Evolutionary conservation across 2,113 vertebrate genomes (phyloP).

Genomic region (Hippocampus zosterae): DNA sequence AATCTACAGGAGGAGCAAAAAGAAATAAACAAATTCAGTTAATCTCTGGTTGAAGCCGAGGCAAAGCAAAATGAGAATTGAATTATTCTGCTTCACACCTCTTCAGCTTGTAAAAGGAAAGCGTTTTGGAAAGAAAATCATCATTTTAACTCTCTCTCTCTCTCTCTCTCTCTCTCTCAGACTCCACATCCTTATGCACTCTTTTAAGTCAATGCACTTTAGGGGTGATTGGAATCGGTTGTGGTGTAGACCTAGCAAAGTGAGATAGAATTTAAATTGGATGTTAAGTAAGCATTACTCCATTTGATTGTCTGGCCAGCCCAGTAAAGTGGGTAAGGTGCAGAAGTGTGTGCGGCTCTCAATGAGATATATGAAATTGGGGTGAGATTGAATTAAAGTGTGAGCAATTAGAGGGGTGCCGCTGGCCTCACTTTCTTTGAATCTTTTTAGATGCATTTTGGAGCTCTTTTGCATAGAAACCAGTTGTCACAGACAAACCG

Average conservation of each 20-base stretch:
- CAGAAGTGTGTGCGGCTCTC: slow-evolving; percentile 47
- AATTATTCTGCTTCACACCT: slow-evolving; percentile 9
- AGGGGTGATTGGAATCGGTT: slow-evolving; percentile 63
- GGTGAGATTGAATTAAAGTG: slow-evolving; percentile 74
- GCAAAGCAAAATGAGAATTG: slow-evolving; percentile 12
- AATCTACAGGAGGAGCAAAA: not conserved
- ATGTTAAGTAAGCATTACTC: slow-evolving; percentile 81
- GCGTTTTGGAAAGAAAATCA: slow-evolving; percentile 1
- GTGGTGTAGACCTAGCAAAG: slow-evolving; percentile 62
- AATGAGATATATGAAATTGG: slow-evolving; percentile 69
- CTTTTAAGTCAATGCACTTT: slow-evolving; percentile 38
- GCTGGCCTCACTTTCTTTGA: slow-evolving; percentile 37
- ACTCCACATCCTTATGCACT: slow-evolving; percentile 18
- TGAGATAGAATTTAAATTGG: slow-evolving; percentile 79
- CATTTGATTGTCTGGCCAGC: slow-evolving; percentile 67
- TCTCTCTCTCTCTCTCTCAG: slow-evolving; percentile 11
- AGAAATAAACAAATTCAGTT: slow-evolving; percentile 2
- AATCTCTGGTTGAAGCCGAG: slow-evolving; percentile 6
- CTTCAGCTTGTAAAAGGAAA: slow-evolving; percentile 8
- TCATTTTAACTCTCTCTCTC: slow-evolving; percentile 5
- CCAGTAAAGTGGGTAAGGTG: slow-evolving; percentile 53
- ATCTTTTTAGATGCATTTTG: slow-evolving; percentile 26
- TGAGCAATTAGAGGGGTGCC: slow-evolving; percentile 68
- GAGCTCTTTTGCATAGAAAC: slow-evolving; percentile 13
- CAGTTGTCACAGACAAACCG: not conserved